Evolutionary conservation across 2,888 invertebrate genomes (phyloP).

Genomic region (Automeris io): DNA sequence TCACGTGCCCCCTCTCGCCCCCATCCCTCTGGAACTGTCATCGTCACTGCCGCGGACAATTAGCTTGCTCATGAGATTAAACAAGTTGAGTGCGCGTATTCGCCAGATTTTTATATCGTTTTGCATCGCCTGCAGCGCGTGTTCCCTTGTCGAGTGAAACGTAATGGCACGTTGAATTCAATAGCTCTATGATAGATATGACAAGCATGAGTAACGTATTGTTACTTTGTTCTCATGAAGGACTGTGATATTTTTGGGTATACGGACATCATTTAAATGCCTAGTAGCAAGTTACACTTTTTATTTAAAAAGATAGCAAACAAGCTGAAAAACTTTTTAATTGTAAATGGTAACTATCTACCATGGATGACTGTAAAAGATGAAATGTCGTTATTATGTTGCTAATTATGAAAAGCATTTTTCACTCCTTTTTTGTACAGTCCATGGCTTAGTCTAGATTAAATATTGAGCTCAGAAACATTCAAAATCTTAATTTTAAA

Average conservation of each 20-base stretch:
- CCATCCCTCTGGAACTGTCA: conserved; percentile 43
- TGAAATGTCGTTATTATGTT: too few species aligned
- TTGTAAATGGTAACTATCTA: too few species aligned
- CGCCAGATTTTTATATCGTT: conserved; percentile 38
- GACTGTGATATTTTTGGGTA: conserved; percentile 9
- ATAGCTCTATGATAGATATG: conserved; percentile 41
- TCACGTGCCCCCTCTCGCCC: conserved; percentile 54
- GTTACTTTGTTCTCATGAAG: conserved; percentile 31
- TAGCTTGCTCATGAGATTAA: conserved; percentile 73
- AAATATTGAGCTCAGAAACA: too few species aligned
- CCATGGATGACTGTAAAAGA: too few species aligned
- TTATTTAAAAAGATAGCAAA: too few species aligned
- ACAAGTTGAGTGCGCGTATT: conserved; percentile 52
- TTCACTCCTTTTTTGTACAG: too few species aligned
- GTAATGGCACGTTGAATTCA: conserved; percentile 31
- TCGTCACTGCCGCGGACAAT: conserved; percentile 71
- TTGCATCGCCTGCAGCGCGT: conserved; percentile 30
- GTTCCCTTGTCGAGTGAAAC: conserved; percentile 31
- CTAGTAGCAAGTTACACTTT: not conserved
- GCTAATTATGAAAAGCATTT: too few species aligned
- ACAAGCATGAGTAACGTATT: conserved; percentile 34
- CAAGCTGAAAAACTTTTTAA: too few species aligned
- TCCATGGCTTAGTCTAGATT: too few species aligned
- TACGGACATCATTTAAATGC: conserved; percentile 7
- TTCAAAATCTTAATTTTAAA: too few species aligned